Conservation (phyloP, 1,140 invertebrate genomes). For the Camponotus vicinus region DNA sequence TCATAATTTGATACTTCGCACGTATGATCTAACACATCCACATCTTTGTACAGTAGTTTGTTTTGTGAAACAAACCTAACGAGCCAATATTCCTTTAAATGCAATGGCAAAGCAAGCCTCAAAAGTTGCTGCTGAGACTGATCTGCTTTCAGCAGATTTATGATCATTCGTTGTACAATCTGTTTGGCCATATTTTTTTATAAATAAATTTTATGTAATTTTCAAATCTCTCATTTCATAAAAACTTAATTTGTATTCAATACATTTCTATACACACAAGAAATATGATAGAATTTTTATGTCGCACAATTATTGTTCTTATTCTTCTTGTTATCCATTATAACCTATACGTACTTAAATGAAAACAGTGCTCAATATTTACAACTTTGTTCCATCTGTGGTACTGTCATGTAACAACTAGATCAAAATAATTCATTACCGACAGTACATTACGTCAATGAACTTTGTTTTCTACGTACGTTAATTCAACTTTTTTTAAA, state of each 20-base stretch:
- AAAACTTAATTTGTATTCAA: not conserved
- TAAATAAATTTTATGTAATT: not conserved
- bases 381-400: no score
- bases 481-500: no score
- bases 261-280: no score
- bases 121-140: not conserved
- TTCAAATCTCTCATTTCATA: not conserved
- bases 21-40: constrained; percentile 15
- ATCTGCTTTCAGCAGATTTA: not conserved
- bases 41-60: not conserved
- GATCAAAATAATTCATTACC: no score
- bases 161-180: not conserved
- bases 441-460: no score
- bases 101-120: not conserved
- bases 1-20: constrained; percentile 11
- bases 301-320: no score
- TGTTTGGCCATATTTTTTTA: not conserved
- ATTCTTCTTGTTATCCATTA: no score
- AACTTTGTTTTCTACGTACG: no score
- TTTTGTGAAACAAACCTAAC: not conserved
- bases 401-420: no score
- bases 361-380: no score
- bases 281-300: no score
- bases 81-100: not conserved
- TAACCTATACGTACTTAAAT: no score